Base-by-base conservation (phyloP, 2,797 vertebrate species). In the Catamblyrhynchus diadema region DNA sequence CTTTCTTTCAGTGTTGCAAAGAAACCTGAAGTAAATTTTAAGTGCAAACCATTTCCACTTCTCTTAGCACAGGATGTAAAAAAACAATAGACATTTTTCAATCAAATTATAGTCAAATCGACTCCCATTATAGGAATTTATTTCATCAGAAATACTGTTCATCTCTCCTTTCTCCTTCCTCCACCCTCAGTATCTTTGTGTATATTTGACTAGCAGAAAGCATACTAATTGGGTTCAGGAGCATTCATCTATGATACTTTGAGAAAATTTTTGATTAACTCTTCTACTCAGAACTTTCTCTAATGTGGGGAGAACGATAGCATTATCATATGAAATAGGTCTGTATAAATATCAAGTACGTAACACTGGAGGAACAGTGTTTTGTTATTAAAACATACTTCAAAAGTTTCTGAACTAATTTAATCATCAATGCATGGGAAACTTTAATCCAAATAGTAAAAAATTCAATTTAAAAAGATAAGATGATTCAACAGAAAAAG, bases 241-340 rank as follows among this genome's bases (percentile, higher is more conserved):
- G 74, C 93, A 85, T 84, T 93, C 88, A 65, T 88, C 83, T 86
- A 56, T 79, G 66, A 56, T 86, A 79, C 73, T 92, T 80, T 4
- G 67, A 87, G 84, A 93, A 94, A 95, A 93, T 85, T 87, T 90
- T 92, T 92, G 30, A 91, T 95, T 94, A 95, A 91, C 81, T 87
- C 67, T 88, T 80, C 28, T 90, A 23, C 60, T 77, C 56, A 28
- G 21, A 93, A 54, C 71, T 91, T 87, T 35, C 37, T 93, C 44
- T 90, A 75, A 66, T 57, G 71, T 60, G 53, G 71, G 71, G 32
- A 82, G 41, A 47, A 47, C 0, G 1, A 82, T 84, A 93, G 90
- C 33, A 66, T 84, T 93, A 65, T 86, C 32, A 30, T 82, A 73
- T 81, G 86, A 87, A 80, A 57, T 61, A 86, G n/a, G 21, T 67